Evolutionary conservation across 2,113 vertebrate species (phyloP).

Genomic region (Ageneiosus marmoratus): DNA sequence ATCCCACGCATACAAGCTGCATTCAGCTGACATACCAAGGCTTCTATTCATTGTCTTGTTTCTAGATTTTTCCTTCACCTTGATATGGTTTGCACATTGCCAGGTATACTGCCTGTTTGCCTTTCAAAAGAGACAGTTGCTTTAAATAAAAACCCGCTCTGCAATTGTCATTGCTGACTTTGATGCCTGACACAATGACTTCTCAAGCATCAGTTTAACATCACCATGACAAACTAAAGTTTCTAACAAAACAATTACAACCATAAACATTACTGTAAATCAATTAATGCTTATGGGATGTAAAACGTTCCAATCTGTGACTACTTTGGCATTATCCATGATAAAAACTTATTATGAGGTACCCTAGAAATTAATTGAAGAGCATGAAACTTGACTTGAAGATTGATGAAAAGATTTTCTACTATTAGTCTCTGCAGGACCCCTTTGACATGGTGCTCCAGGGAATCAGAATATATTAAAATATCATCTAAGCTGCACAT

Average conservation of each 20-base stretch:
- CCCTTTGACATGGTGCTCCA: not conserved
- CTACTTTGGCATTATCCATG: not conserved
- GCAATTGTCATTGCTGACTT: not conserved
- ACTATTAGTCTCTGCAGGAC: not conserved
- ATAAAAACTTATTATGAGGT: not conserved
- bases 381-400: not conserved
- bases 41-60: not conserved
- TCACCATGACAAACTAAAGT: not conserved
- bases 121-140: not conserved
- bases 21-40: not conserved
- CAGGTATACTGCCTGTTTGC: not conserved
- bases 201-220: not conserved
- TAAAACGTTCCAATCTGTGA: not conserved
- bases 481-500: not conserved
- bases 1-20: not conserved
- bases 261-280: not conserved
- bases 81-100: not conserved
- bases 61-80: not conserved
- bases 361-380: not conserved
- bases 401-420: not conserved
- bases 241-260: not conserved
- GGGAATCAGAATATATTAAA: slow-evolving; percentile 2
- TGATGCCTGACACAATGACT: not conserved
- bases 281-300: not conserved
- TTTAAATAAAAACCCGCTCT: not conserved